Conservation (phyloP, 2,888 invertebrate species). For the Chrysotoxum bicinctum region DNA sequence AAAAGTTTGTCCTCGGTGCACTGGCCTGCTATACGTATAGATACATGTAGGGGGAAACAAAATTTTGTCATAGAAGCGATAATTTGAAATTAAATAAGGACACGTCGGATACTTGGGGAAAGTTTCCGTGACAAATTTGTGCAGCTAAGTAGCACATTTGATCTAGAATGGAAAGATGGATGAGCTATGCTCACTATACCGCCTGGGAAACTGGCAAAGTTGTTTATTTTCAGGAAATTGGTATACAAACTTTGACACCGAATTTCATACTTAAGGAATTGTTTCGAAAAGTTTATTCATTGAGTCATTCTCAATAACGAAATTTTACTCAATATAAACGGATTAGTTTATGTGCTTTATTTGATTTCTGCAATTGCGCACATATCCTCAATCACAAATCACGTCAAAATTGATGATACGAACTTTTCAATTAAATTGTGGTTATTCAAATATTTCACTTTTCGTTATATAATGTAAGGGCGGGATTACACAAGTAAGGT, state of each 20-base stretch:
- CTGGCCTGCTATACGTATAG: neutral
- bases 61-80: constrained; percentile 53
- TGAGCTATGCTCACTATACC: neutral
- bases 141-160: constrained; percentile 23
- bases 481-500: too few species aligned
- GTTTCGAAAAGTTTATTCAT: neutral
- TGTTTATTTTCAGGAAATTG: constrained; percentile 58
- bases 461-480: too few species aligned
- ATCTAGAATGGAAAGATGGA: constrained; percentile 44
- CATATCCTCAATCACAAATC: neutral
- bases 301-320: neutral
- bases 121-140: constrained; percentile 43
- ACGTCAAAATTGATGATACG: neutral
- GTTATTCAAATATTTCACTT: too few species aligned
- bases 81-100: constrained; percentile 70
- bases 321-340: neutral
- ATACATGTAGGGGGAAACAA: neutral
- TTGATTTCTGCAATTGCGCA: neutral
- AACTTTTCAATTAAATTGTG: neutral
- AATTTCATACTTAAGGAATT: constrained; percentile 17
- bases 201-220: constrained; percentile 1
- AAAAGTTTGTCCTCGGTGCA: constrained; percentile 44
- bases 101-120: constrained; percentile 35
- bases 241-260: constrained; percentile 44
- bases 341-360: neutral